These are phyloP conservation scores for Hemitrygon akajei DNA, from an alignment of 2,797 vertebrate species.

Conservation along the genomic window DNA sequence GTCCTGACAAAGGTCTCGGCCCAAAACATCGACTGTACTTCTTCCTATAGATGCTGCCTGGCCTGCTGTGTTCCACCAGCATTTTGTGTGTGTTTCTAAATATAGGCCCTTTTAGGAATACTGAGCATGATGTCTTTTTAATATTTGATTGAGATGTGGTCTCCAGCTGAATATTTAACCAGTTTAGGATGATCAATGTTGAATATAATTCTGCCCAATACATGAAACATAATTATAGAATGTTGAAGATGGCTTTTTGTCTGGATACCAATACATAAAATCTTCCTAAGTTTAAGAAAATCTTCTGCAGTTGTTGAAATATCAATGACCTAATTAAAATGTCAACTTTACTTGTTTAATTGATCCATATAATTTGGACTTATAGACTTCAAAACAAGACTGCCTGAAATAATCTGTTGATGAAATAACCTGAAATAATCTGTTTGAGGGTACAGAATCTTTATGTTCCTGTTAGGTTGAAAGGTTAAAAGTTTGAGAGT, in stretches of 20 bases:
- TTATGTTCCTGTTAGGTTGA: too few species aligned
- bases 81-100: not conserved
- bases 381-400: not conserved
- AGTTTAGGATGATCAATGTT: not conserved
- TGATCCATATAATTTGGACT: not conserved
- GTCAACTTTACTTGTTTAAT: slow-evolving; percentile 3
- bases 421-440: too few species aligned
- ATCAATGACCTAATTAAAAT: not conserved
- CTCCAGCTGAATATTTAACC: not conserved
- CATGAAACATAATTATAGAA: not conserved
- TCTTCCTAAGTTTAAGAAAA: not conserved
- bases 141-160: not conserved
- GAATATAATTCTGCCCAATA: not conserved
- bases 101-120: not conserved
- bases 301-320: not conserved
- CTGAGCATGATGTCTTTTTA: not conserved
- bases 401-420: not conserved
- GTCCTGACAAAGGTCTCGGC: too few species aligned
- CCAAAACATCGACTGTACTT: too few species aligned
- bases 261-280: slow-evolving; percentile 3
- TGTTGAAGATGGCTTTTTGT: not conserved
- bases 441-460: too few species aligned
- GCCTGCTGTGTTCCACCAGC: too few species aligned
- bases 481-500: too few species aligned
- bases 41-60: too few species aligned